Evolutionary conservation across 1,140 invertebrate species (phyloP).

Genomic region (Calliopsis andreniformis): DNA sequence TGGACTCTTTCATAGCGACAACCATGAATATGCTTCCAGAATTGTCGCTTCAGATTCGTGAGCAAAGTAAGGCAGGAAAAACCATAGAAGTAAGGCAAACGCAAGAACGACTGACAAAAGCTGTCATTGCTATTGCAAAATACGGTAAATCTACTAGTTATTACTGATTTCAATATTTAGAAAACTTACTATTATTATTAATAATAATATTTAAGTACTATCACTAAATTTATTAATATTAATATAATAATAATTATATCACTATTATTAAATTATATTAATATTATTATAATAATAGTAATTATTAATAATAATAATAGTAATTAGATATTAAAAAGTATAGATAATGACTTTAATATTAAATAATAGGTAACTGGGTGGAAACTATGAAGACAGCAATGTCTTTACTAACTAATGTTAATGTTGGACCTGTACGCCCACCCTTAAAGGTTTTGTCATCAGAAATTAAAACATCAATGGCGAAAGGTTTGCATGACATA

Average conservation of each 20-base stretch:
- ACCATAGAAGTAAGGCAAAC: constrained; percentile 71
- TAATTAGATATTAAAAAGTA: constrained; percentile 3
- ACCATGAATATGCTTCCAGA: constrained; percentile 84
- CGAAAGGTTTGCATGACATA: constrained; percentile 38
- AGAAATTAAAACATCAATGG: constrained; percentile 19
- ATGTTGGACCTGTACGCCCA: constrained; percentile 83
- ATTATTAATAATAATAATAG: too few relatives aligned
- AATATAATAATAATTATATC: too few relatives aligned
- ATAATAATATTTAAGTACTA: too few relatives aligned
- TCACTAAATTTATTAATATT: too few relatives aligned
- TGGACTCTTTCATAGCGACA: constrained; percentile 86
- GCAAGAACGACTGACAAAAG: constrained; percentile 79
- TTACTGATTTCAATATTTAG: neutral
- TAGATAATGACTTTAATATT: constrained; percentile 36
- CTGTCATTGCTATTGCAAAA: constrained; percentile 76
- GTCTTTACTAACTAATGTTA: constrained; percentile 83
- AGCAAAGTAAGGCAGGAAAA: constrained; percentile 73
- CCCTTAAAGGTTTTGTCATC: constrained; percentile 79
- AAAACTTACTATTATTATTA: too few relatives aligned
- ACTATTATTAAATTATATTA: too few relatives aligned
- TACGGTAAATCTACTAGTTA: constrained; percentile 79
- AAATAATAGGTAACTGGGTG: constrained; percentile 84
- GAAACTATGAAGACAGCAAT: constrained; percentile 87
- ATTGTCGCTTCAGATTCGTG: constrained; percentile 76
- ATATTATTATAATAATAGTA: too few relatives aligned